A percentile compares a stretch with the other conserved stretches of the same genome.
Evolutionary conservation across 1,140 invertebrate genomes (phyloP).

Genomic region (Chrysomallon squamiferum): DNA sequence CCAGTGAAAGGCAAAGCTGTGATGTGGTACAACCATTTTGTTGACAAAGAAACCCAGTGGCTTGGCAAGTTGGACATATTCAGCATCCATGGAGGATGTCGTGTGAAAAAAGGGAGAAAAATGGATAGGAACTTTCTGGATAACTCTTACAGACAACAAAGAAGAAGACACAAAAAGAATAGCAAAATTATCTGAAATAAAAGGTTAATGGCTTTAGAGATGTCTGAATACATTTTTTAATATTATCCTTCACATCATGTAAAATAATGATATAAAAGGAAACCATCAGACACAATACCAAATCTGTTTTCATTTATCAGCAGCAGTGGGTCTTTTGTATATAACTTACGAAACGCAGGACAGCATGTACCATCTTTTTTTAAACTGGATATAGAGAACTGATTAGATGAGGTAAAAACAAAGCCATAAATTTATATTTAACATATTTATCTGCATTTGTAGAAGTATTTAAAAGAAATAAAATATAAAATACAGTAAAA

Average conservation of each 20-base stretch:
- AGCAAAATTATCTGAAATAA: conserved; percentile 17
- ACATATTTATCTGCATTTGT: not conserved
- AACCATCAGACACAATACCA: too few relatives aligned
- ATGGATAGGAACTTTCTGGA: conserved; percentile 50
- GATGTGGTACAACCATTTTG: conserved; percentile 46
- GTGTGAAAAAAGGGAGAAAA: conserved; percentile 34
- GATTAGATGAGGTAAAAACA: too few relatives aligned
- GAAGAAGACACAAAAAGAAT: conserved; percentile 27
- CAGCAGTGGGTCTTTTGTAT: too few relatives aligned
- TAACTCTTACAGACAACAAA: conserved; percentile 34
- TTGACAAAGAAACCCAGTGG: conserved; percentile 33
- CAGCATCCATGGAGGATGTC: conserved; percentile 42
- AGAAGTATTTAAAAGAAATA: not conserved
- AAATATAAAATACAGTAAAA: not conserved
- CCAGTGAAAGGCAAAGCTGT: conserved; percentile 37
- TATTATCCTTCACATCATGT: too few relatives aligned
- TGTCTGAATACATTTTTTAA: too few relatives aligned
- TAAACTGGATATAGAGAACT: too few relatives aligned
- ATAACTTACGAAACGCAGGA: too few relatives aligned
- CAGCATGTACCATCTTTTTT: too few relatives aligned
- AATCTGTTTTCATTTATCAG: too few relatives aligned
- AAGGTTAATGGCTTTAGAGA: not conserved
- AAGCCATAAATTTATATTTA: not conserved
- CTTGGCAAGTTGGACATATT: conserved; percentile 32
- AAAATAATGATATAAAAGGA: too few relatives aligned